Base-by-base conservation (phyloP, 2,888 invertebrate genomes). In the Coleophora flavipennella region DNA sequence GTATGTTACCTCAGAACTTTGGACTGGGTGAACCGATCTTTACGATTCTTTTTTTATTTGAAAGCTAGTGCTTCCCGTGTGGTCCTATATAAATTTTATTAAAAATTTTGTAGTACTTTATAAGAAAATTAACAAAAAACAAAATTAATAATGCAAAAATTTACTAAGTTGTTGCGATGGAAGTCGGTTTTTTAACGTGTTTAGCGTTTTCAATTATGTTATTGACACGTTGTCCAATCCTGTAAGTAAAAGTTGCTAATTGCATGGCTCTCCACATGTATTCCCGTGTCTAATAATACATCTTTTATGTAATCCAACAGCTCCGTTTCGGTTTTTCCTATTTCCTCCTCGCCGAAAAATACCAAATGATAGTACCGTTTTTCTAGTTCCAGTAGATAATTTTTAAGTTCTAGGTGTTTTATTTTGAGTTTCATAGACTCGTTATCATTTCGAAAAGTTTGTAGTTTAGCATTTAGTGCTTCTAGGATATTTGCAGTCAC, bases 321-420 rank as follows among this genome's bases (percentile, higher is more conserved):
- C 27, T 44, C 41, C 3, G 29, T 8, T 36, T 44, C 44, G n/a
- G 29, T 35, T 35, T 44, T 44, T 29, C 44, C 44, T 9, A 31
- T 39, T 28, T 40, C 42, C n/a, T 44, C 40, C 2, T 42, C 13
- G 12, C 44, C 44, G 26, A 42, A 44, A 8, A 44, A 37, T 2
- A 42, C 14, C n/a, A 44, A 20, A 32, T 44, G 41, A 11, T 36
- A 13, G 28, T 38, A 41, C 25, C 39, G 32, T 35, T 35, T 35
- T 8, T 35, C 39, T 38, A 29, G 41, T 13, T 44, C 42, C 1
- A 37, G 2, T 9, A 4, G 13, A 12, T n/a, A 37, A 9, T 37
- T 3, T 38, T 40, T 41, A 29, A 38, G 39, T 33, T 44, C 39
- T 13, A 41, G n/a, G 7, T 31, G n/a, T 6, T 13, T 36, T 25